These are phyloP conservation scores for Sebastes oblongus DNA, from an alignment of 2,797 vertebrate species.

Conservation along the genomic window DNA sequence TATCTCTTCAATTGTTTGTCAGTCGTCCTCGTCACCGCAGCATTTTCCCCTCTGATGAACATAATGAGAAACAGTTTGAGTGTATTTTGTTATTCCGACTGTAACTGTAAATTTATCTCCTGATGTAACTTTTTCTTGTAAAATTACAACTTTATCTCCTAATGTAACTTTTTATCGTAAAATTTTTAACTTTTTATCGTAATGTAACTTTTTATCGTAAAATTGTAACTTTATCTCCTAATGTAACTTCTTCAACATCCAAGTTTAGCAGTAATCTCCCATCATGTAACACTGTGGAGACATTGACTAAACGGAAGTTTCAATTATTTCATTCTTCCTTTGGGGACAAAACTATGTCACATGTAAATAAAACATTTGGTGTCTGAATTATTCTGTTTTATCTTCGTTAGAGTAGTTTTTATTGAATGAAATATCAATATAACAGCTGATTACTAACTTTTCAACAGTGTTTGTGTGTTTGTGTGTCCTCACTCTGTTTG, in stretches of 20 bases:
- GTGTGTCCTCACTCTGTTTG: conserved; percentile 38
- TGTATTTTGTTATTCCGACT: neutral
- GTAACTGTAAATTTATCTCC: too few relatives aligned
- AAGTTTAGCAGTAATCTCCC: neutral
- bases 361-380: neutral
- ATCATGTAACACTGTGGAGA: neutral
- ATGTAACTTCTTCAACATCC: neutral
- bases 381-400: neutral
- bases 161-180: too few relatives aligned
- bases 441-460: neutral
- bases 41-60: conserved; percentile 10
- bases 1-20: conserved; percentile 14
- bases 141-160: too few relatives aligned
- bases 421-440: neutral
- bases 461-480: neutral
- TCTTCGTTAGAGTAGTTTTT: neutral
- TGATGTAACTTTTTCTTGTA: too few relatives aligned
- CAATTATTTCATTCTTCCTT: too few relatives aligned
- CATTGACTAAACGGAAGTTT: neutral
- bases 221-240: too few relatives aligned
- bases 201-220: too few relatives aligned
- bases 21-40: neutral
- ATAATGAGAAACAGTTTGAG: neutral
- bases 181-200: too few relatives aligned
- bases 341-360: too few relatives aligned